Evolutionary conservation across 2,113 vertebrate genomes (phyloP).

Genomic region (Halcyon senegalensis): DNA sequence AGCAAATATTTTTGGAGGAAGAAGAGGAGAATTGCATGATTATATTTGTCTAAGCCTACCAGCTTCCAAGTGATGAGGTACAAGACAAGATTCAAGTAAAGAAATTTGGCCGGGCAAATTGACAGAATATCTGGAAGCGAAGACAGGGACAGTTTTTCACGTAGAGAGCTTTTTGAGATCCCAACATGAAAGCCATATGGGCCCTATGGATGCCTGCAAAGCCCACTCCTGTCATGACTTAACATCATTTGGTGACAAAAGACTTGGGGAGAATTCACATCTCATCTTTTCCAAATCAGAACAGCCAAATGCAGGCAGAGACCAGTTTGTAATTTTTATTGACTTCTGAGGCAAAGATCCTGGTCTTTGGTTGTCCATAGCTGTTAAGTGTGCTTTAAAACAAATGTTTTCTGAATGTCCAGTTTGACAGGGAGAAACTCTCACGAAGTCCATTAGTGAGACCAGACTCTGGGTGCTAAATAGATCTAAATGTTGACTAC

Average conservation of each 20-base stretch:
- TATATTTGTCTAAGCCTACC: neutral
- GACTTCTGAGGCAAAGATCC: neutral
- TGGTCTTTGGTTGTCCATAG: neutral
- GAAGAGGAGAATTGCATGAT: neutral
- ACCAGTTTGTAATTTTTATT: neutral
- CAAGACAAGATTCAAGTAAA: neutral
- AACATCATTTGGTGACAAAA: neutral
- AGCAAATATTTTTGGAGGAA: neutral
- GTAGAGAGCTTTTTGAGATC: neutral
- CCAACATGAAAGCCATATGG: neutral
- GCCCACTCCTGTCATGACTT: neutral
- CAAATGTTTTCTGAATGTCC: neutral
- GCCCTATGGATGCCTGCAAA: rapidly evolving
- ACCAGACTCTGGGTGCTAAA: neutral
- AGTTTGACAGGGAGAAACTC: neutral
- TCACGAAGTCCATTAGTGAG: neutral
- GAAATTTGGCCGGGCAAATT: neutral
- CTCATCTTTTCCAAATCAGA: neutral
- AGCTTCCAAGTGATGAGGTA: neutral
- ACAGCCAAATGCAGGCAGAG: neutral
- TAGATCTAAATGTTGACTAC: neutral
- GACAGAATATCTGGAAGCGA: neutral
- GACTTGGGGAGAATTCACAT: neutral
- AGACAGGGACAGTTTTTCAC: neutral
- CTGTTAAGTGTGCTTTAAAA: neutral